Conservation (phyloP, 2,888 invertebrate species). For the Netelia fuscicornis region DNA sequence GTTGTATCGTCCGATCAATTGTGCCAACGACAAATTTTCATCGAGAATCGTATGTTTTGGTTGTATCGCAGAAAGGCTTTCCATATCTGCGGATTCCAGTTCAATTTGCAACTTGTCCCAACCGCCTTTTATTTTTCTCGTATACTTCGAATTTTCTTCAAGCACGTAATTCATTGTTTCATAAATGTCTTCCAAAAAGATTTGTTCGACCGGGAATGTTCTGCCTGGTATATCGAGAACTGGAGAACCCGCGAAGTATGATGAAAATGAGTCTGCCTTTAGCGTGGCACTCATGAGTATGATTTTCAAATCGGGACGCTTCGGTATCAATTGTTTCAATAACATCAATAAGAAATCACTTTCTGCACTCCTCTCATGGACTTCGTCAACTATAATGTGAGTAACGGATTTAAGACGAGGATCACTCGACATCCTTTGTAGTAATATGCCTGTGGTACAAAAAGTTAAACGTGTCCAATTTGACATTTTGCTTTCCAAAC, state of each 20-base stretch:
- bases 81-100: constrained; percentile 88
- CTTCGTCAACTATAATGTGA: constrained; percentile 95
- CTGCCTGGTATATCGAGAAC: constrained; percentile 93
- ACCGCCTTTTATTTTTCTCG: constrained; percentile 88
- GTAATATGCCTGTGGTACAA: constrained; percentile 96
- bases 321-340: constrained; percentile 90
- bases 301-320: constrained; percentile 91
- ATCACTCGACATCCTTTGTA: constrained; percentile 93
- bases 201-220: constrained; percentile 93
- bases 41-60: constrained; percentile 89
- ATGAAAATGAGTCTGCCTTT: constrained; percentile 93
- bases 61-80: constrained; percentile 86
- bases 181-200: constrained; percentile 93
- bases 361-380: constrained; percentile 96
- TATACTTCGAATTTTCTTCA: constrained; percentile 88
- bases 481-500: constrained; percentile 92
- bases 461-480: constrained; percentile 93
- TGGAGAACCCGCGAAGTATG: constrained; percentile 93
- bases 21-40: constrained; percentile 89
- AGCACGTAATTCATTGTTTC: constrained; percentile 88
- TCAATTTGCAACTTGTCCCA: constrained; percentile 88
- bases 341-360: constrained; percentile 96
- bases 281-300: constrained; percentile 97
- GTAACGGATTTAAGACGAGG: constrained; percentile 91
- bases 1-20: constrained; percentile 89